Evolutionary conservation across 92 coral and sea anemone genomes (phyloP).

Genomic region (Actinostola sp.): DNA sequence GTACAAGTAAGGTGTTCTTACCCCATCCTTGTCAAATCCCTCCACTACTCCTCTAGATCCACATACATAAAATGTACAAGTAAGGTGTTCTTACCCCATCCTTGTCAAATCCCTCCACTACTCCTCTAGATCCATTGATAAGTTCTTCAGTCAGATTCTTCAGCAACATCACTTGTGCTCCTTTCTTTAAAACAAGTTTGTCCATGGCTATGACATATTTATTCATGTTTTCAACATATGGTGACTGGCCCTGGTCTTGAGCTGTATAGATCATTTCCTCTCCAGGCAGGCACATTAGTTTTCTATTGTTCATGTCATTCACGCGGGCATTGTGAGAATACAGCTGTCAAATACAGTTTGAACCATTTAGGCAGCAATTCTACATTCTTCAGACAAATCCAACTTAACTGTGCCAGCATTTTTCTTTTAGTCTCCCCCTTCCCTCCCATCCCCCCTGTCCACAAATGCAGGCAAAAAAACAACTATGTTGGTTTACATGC

Average conservation of each 20-base stretch:
- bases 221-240: constrained; percentile 51
- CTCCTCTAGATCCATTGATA: constrained; percentile 69
- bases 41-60: no score
- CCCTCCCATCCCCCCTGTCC: no score
- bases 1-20: no score
- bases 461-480: no score
- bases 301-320: constrained; percentile 45
- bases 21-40: no score
- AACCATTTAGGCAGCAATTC: not conserved
- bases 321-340: constrained; percentile 60
- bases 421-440: not conserved
- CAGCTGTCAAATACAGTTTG: constrained; percentile 34
- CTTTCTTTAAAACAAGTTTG: constrained; percentile 47
- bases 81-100: constrained; percentile 2
- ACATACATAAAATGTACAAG: no score
- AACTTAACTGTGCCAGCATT: not conserved
- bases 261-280: constrained; percentile 47
- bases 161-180: constrained; percentile 66
- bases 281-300: constrained; percentile 41
- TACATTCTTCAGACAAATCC: not conserved
- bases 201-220: constrained; percentile 69
- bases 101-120: constrained; percentile 54
- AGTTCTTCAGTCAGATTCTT: constrained; percentile 60
- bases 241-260: constrained; percentile 45
- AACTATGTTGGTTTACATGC: no score